Conservation (phyloP, 2,888 invertebrate species). For the Steinernema hermaphroditum region DNA sequence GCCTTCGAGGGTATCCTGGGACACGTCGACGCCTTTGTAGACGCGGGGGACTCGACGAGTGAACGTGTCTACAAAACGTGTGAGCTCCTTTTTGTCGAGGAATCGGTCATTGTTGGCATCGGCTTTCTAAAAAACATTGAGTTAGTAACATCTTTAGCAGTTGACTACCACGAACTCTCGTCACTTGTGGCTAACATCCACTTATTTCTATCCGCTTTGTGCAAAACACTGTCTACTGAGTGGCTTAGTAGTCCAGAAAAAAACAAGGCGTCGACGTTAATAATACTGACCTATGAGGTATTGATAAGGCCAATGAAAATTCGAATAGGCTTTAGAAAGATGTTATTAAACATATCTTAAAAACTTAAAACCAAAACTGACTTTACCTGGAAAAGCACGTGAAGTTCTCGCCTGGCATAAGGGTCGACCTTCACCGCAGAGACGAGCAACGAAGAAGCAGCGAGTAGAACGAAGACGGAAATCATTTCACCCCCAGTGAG, state of each 20-base stretch:
- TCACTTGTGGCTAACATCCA: too few relatives aligned
- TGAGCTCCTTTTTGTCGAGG: conserved; percentile 33
- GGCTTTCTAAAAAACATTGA: conserved; percentile 32
- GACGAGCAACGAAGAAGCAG: neutral
- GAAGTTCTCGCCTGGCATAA: conserved; percentile 33
- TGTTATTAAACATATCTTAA: too few relatives aligned
- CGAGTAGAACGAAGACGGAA: neutral
- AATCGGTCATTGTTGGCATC: conserved; percentile 33
- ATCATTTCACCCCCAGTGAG: neutral
- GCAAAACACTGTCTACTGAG: too few relatives aligned
- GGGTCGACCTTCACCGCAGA: conserved; percentile 30
- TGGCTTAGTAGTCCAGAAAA: too few relatives aligned
- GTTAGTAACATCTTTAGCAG: too few relatives aligned
- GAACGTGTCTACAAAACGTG: conserved; percentile 32
- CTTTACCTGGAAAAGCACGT: conserved; percentile 37
- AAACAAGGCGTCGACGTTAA: too few relatives aligned
- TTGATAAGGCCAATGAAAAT: too few relatives aligned
- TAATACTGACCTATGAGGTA: too few relatives aligned
- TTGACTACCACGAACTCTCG: too few relatives aligned
- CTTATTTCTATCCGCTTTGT: too few relatives aligned
- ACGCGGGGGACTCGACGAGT: conserved; percentile 25
- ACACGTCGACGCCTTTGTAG: conserved; percentile 22
- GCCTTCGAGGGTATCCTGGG: conserved; percentile 33
- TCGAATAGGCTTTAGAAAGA: too few relatives aligned
- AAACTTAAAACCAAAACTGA: too few relatives aligned